Percentiles rank a stretch among this genome's conserved stretches.
phyloP scores from a whole-genome alignment of 2,888 invertebrate genomes.

The Parnassius smintheus region DNA sequence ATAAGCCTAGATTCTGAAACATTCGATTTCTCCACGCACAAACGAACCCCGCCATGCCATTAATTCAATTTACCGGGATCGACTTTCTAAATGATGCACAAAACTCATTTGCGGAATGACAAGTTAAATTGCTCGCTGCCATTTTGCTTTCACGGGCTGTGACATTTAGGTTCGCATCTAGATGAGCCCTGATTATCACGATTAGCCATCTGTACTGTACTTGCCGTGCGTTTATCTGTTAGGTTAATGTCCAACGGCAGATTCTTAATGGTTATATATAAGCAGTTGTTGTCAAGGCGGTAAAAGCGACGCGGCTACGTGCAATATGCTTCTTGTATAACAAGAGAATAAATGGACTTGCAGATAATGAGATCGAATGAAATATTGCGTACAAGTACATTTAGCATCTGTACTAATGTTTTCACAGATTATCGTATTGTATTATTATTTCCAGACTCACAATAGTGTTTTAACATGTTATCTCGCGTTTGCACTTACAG shows the following conservation, averaged over 20 bases:
- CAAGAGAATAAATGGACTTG: constrained; percentile 29
- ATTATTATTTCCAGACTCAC: constrained; percentile 14
- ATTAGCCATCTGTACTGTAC: constrained; percentile 50
- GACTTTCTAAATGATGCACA: constrained; percentile 75
- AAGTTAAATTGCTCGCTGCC: constrained; percentile 59
- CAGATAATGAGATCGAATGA: constrained; percentile 31
- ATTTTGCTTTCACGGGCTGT: constrained; percentile 58
- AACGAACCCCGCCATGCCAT: constrained; percentile 36
- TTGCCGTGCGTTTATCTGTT: constrained; percentile 45
- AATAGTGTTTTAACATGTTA: constrained; percentile 3
- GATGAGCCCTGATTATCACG: constrained; percentile 59
- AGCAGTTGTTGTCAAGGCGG: constrained; percentile 23
- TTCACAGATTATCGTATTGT: constrained; percentile 20
- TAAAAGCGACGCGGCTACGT: constrained; percentile 22
- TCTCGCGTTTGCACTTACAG: constrained; percentile 17
- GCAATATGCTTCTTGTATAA: constrained; percentile 33
- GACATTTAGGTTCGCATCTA: constrained; percentile 59
- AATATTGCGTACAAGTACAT: constrained; percentile 24
- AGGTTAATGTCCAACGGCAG: constrained; percentile 43
- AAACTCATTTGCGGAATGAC: constrained; percentile 73
- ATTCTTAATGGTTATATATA: constrained; percentile 38
- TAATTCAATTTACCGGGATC: constrained; percentile 62
- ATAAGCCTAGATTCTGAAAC: constrained; percentile 24
- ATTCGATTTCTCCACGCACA: constrained; percentile 37
- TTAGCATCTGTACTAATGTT: constrained; percentile 13